Percentiles rank a stretch among this genome's conserved stretches.
Evolutionary conservation across 1,140 invertebrate species (phyloP).

Genomic region (Cylas formicarius): DNA sequence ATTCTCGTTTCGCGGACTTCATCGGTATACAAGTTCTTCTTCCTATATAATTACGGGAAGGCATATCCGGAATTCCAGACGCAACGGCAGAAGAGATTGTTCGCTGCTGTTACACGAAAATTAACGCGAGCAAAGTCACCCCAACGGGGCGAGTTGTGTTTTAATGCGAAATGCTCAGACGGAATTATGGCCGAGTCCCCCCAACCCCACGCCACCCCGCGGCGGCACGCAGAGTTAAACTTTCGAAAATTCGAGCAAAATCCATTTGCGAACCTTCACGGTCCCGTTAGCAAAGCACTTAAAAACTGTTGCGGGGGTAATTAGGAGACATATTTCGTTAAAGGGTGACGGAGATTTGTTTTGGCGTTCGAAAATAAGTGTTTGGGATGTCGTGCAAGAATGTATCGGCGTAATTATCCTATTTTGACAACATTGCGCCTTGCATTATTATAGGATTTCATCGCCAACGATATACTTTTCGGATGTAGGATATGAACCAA

Average conservation of each 20-base stretch:
- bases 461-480: no score
- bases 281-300: slow-evolving; percentile 3
- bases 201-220: background rate
- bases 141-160: slow-evolving; percentile 13
- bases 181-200: background rate
- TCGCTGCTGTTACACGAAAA: slow-evolving; percentile 27
- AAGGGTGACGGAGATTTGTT: no score
- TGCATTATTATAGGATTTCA: no score
- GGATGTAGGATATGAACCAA: no score
- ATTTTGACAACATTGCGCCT: no score
- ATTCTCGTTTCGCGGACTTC: no score
- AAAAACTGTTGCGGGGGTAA: slow-evolving; percentile 4
- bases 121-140: slow-evolving; percentile 27
- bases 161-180: slow-evolving; percentile 21
- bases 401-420: no score
- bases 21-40: no score
- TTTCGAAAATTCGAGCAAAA: background rate
- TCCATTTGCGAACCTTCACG: slow-evolving; percentile 6
- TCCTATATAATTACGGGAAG: slow-evolving; percentile 21
- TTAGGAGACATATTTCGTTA: slow-evolving; percentile 2
- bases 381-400: no score
- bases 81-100: slow-evolving; percentile 20
- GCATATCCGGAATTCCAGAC: slow-evolving; percentile 27
- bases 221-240: slow-evolving; percentile 2
- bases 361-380: no score